These are phyloP conservation scores for Manacus vitellinus DNA, from an alignment of 2,113 vertebrate genomes.

Conservation along the genomic window DNA sequence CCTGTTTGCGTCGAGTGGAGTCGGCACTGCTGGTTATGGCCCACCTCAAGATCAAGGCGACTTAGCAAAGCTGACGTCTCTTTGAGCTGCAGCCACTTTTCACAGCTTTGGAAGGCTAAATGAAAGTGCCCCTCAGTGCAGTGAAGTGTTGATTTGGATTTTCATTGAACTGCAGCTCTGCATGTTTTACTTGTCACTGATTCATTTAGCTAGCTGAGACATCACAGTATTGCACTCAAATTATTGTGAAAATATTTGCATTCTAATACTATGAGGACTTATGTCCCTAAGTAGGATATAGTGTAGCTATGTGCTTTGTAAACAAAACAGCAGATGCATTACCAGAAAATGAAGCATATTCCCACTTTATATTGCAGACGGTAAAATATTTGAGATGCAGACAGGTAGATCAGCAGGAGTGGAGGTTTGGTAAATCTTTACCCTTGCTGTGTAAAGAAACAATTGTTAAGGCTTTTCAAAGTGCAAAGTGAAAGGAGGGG, in stretches of 20 bases:
- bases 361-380: conserved; percentile 49
- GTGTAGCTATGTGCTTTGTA: conserved; percentile 70
- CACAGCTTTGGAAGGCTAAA: background rate
- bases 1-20: background rate
- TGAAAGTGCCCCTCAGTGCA: background rate
- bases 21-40: background rate
- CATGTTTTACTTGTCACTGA: conserved; percentile 74
- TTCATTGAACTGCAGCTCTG: conserved; percentile 71
- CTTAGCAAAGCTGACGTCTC: background rate
- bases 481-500: conserved; percentile 30
- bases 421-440: background rate
- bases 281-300: conserved; percentile 65
- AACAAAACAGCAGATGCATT: conserved; percentile 51
- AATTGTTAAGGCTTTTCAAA: conserved; percentile 14
- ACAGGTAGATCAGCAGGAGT: conserved; percentile 12
- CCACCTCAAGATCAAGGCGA: background rate
- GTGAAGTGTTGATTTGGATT: conserved; percentile 41
- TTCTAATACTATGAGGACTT: conserved; percentile 70
- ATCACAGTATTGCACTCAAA: conserved; percentile 74
- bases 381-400: conserved; percentile 57
- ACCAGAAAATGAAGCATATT: conserved; percentile 58
- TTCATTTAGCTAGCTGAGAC: conserved; percentile 76
- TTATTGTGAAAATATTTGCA: conserved; percentile 64
- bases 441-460: conserved; percentile 9
- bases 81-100: background rate